Evolutionary conservation across 2,113 vertebrate species (phyloP).

Genomic region (Marmota monax): DNA sequence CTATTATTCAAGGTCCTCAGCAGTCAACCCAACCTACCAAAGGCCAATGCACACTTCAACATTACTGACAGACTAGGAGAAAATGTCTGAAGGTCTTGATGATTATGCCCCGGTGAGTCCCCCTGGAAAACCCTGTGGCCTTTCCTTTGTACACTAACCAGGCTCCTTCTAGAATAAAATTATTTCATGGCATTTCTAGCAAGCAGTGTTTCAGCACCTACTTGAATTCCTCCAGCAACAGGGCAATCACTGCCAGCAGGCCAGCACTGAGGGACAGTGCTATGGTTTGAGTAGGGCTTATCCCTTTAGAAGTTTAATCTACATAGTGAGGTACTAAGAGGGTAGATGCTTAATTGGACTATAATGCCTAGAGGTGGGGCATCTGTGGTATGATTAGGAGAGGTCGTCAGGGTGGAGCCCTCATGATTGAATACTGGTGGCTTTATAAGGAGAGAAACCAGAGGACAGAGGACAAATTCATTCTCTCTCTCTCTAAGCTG

Average conservation of each 20-base stretch:
- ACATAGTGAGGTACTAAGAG: not conserved
- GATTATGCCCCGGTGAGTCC: no score
- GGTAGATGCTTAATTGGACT: not conserved
- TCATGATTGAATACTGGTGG: not conserved
- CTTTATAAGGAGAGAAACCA: not conserved
- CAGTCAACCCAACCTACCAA: not conserved
- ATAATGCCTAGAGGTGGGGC: not conserved
- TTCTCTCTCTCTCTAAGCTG: no score
- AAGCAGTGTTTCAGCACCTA: not conserved
- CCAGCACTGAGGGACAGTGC: not conserved
- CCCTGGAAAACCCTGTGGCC: not conserved
- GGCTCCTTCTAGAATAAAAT: not conserved
- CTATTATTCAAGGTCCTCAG: not conserved
- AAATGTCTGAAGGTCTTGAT: not conserved
- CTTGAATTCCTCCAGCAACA: not conserved
- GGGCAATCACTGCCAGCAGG: not conserved
- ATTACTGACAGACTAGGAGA: not conserved
- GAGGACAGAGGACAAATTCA: no score
- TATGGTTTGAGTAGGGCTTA: not conserved
- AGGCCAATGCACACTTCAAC: not conserved
- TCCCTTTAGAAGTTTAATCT: not conserved
- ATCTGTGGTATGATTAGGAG: not conserved
- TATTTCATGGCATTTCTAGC: not conserved
- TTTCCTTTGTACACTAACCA: no score
- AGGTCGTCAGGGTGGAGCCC: no score